Base-by-base conservation (phyloP, 2,797 vertebrate species). In the Smutsia gigantea region DNA sequence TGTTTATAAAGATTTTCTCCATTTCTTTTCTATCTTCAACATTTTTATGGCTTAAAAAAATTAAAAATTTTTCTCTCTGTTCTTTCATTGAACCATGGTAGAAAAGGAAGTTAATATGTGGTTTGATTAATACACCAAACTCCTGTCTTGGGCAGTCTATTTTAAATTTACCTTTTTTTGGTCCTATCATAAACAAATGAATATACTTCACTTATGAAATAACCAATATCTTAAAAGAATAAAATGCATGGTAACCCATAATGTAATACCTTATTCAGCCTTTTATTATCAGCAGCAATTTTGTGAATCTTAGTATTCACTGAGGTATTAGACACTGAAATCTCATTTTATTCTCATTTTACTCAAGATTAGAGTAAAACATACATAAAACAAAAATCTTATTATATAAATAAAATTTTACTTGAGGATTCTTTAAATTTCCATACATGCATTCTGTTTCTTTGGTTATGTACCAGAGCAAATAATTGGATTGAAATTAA, bases 91-190 rank as follows among this genome's bases (percentile, higher is more conserved):
- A 23, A 68, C n/a, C 4, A 74, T 79, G 17, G 13, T 51, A n/a
- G 37, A 18, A 77, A 93, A 79, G 69, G 18, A 69, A n/a, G 21
- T 81, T 89, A 91, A 42, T 68, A 1, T 68, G 0, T 93, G 21
- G 15, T 79, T 93, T 91, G 87, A 31, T 92, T 92, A 83, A 59
- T 81, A 74, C 66, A 61, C 46, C 37, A 34, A 66, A 11, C 21
- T 59, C 34, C 61, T 96, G 63, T 53, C 55, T 78, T 92, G n/a
- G 31, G 4, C 15, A 23, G 27, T 94, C 12, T 29, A 11, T 71
- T 96, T 91, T 92, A 77, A 77, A 77, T 86, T 86, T 96, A 21
- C 53, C 15, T n/a, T 51, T 68, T 81, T 94, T 92, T 85, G n/a
- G n/a, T 37, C 17, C 51, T 86, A 2, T 79, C 34, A 31, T 72